Evolutionary conservation across 2,888 invertebrate species (phyloP).

Genomic region (Andrena bucephala): DNA sequence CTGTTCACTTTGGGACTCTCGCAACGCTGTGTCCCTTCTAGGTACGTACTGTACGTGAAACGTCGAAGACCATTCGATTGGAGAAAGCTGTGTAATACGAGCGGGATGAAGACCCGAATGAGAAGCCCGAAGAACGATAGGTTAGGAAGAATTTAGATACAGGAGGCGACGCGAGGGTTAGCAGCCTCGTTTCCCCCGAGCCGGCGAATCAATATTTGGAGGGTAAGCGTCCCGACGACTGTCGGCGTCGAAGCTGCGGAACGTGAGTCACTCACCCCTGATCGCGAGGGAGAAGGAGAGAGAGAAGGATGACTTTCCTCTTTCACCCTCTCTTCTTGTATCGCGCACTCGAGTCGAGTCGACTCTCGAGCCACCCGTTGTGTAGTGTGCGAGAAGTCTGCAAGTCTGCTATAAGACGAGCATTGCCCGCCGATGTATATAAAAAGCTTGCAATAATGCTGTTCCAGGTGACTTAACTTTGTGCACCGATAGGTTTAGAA

Average conservation of each 20-base stretch:
- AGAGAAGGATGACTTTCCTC: constrained; percentile 66
- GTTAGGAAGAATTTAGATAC: constrained; percentile 69
- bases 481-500: background rate
- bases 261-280: constrained; percentile 82
- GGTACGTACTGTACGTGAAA: no score
- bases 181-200: constrained; percentile 71
- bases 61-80: constrained; percentile 4
- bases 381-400: constrained; percentile 31
- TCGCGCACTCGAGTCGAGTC: constrained; percentile 26
- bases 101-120: constrained; percentile 48
- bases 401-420: constrained; percentile 7
- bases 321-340: constrained; percentile 61
- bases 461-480: background rate
- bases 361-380: constrained; percentile 37
- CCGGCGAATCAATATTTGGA: constrained; percentile 83
- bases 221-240: constrained; percentile 80
- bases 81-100: constrained; percentile 36
- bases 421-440: background rate
- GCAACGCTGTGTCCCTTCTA: no score
- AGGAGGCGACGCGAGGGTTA: constrained; percentile 53
- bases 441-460: background rate
- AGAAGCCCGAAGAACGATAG: constrained; percentile 50
- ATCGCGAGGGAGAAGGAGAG: constrained; percentile 57
- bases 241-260: constrained; percentile 80
- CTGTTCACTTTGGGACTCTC: no score